Base-by-base conservation (phyloP, 2,797 vertebrate species). In the Spea hammondii region DNA sequence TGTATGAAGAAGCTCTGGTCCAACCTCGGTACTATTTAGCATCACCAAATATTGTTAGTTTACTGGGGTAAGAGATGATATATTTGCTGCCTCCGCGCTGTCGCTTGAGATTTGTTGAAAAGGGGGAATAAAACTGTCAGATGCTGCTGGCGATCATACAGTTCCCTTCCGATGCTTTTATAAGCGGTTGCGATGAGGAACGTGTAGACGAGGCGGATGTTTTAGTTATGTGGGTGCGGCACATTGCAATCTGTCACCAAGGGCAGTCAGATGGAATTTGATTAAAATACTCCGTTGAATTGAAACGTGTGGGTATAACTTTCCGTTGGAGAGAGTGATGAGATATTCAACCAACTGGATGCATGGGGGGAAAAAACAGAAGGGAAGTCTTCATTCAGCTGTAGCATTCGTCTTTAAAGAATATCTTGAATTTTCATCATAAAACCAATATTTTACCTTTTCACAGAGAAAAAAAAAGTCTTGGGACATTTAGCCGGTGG, bases 101-200 rank as follows among this genome's bases (percentile, higher is more conserved):
- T 59, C 70, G 47, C 14, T 72, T 57, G 32, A 57, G 48, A 53
- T 14, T 49, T 55, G 68, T n/a, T 57, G 53, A 57, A 59, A 54
- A 45, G 70, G 54, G 32, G 54, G 54, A 57, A 72, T 72, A 72
- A 72, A 72, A 17, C 54, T 72, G 70, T 72, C 70, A 59, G 54
- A 72, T 48, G 70, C 53, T 44, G 12, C 44, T 60, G 45, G 70
- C 54, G 48, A 49, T 72, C 70, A 72, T 72, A 14, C 45, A 9
- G 70, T 49, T 72, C 49, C 45, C 57, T 60, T 69, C 66, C 32
- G 32, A 32, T 69, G 47, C 47, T 12, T 51, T 69, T 69, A 69
- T 69, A 72, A 72, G 45, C 48, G 55, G 45, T 47, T 62, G 54
- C 32, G 70, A n/a, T 14, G 46, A 13, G 6, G 55, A 59, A 60